phyloP scores from a whole-genome alignment of 2,888 invertebrate genomes.

The Odontocerum albicorne region DNA sequence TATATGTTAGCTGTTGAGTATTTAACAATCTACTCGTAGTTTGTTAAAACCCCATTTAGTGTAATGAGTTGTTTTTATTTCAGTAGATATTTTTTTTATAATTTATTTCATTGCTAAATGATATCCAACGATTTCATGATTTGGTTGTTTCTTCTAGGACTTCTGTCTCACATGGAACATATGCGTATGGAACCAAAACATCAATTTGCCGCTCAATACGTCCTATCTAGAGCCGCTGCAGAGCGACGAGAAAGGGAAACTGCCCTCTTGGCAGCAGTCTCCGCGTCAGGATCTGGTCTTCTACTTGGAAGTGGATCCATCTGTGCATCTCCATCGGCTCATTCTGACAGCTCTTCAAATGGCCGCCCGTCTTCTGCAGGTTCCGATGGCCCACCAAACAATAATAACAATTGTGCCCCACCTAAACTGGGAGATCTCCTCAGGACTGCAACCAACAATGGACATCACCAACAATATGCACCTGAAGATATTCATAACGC shows the following conservation, averaged over 20 bases:
- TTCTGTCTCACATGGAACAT: slow-evolving; percentile 92
- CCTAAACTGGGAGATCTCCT: slow-evolving; percentile 56
- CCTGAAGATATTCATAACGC: slow-evolving; percentile 62
- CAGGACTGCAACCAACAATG: slow-evolving; percentile 54
- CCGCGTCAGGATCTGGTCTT: slow-evolving; percentile 65
- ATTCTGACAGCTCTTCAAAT: slow-evolving; percentile 85
- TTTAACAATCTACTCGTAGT: too few species aligned
- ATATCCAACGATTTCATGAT: too few species aligned
- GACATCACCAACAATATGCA: slow-evolving; percentile 64
- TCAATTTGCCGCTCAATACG: slow-evolving; percentile 94
- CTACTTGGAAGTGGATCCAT: slow-evolving; percentile 59
- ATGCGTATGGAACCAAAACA: slow-evolving; percentile 97
- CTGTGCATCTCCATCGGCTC: slow-evolving; percentile 82
- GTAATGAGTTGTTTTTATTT: too few species aligned
- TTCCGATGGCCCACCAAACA: slow-evolving; percentile 69
- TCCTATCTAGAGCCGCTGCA: slow-evolving; percentile 86
- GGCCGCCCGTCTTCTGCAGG: slow-evolving; percentile 79
- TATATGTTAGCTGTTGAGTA: too few species aligned
- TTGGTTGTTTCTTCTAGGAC: slow-evolving; percentile 68
- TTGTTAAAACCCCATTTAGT: too few species aligned
- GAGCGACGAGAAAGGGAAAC: slow-evolving; percentile 84
- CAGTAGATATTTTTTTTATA: too few species aligned
- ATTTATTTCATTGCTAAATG: too few species aligned
- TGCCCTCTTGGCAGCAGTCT: slow-evolving; percentile 68
- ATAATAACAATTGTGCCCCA: slow-evolving; percentile 67